phyloP scores from a whole-genome alignment of 2,888 invertebrate species.

The Notodonta ziczac region DNA sequence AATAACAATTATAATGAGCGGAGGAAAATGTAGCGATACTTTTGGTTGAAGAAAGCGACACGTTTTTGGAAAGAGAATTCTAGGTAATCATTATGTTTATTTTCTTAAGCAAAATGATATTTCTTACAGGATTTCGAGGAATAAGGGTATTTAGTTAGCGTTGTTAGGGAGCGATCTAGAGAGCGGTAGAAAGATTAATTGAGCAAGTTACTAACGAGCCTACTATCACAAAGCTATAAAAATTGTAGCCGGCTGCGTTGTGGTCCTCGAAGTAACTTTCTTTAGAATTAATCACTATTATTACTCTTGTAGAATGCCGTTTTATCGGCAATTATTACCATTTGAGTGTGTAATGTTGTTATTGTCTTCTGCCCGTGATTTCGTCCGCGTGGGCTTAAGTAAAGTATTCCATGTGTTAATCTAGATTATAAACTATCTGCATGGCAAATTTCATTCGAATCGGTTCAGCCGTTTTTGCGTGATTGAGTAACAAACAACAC shows the following conservation, averaged over 20 bases:
- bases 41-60: not conserved
- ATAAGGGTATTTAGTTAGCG: not conserved
- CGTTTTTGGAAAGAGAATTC: not conserved
- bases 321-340: not conserved
- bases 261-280: slow-evolving; percentile 1
- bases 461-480: too few species aligned
- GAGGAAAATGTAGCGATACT: too few species aligned
- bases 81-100: not conserved
- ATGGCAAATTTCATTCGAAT: too few species aligned
- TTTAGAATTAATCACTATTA: slow-evolving; percentile 6
- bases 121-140: not conserved
- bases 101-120: not conserved
- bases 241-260: not conserved
- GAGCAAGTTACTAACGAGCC: slow-evolving; percentile 9
- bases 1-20: too few species aligned
- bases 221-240: slow-evolving; percentile 7
- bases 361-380: not conserved
- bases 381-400: too few species aligned
- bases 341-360: not conserved
- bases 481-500: too few species aligned
- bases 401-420: too few species aligned
- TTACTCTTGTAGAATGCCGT: not conserved
- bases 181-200: slow-evolving; percentile 10
- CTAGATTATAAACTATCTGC: too few species aligned
- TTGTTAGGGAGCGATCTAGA: slow-evolving; percentile 5